Evolutionary conservation across 2,797 vertebrate genomes (phyloP), one percentile per base, ranked within the genome.

Genomic region (Trachops cirrhosus): DNA sequence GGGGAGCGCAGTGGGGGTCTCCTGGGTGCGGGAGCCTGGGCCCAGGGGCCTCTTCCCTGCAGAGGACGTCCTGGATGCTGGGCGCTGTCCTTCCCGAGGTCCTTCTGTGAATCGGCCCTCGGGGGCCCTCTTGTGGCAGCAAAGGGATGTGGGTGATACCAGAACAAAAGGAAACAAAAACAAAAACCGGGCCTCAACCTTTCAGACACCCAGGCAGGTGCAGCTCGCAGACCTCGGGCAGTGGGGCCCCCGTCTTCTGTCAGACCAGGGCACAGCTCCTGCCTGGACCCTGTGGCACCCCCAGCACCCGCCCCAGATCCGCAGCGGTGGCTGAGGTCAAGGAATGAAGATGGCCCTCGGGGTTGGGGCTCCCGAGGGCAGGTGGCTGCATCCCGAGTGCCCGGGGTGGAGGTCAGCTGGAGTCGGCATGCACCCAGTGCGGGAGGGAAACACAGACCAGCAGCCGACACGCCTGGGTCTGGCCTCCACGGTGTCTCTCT

Each of bases 51-150:
- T 37, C 82, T 26, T 11, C n/a, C 68, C 12, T 7, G 89, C 16
- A 32, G 77, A 62, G 48, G 37, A 32, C 16, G 0, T 12, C n/a
- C 57, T 14, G 84, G 39, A 6, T 15, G 9, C 34, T 29, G 57
- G 18, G 9, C 2, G 7, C 54, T 44, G 26, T n/a, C 57, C 46
- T 74, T 18, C 62, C 50, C 9, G 0, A 1, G 22, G 19, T 0
- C 67, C 21, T 22, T 34, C 29, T 0, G 11, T 0, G 70, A 32
- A 1, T 8, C 10, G 1, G 86, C 48, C 0, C 84, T 8, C 8
- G 16, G 87, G 29, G 0, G 91, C 78, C 96, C 93, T 50, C 95
- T 92, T 5, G 84, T 89, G 91, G 95, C 34, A 12, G 86, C 39
- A 12, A 6, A 16, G 50, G 44, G 16, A 26, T 21, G 52, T 73